Evolutionary conservation across 2,888 invertebrate genomes (phyloP), one percentile per base, ranked within the genome.

Genomic region (Drosophila formosana): DNA sequence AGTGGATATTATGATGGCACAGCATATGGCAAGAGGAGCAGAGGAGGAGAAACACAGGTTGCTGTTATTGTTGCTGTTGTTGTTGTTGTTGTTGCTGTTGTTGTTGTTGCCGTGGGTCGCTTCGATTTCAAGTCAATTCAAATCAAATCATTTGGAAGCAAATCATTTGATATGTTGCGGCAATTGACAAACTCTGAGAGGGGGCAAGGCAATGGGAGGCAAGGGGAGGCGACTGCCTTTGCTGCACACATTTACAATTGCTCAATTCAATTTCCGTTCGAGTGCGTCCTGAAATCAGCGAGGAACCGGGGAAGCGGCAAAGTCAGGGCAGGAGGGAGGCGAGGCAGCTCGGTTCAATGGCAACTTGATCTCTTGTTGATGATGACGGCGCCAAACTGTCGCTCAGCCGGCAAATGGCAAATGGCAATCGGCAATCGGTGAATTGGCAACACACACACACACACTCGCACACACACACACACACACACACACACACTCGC

Each of bases 91-190:
- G n/a, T 18, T 18, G 18, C 18, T 18, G 45, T 28, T 61, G 58
- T 18, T 67, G 56, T 39, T 50, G 34, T 55, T 64, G 61, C 18
- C 23, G 51, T 45, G 45, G 46, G 28, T 72, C 67, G 66, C 70
- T 70, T 80, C 72, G 78, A 88, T 80, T 83, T 89, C 79, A 87
- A 89, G 78, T 90, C 91, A 91, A 90, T 90, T 90, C 85, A 90
- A 91, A 89, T 90, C 80, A 90, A 90, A 90, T 91, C 90, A 90
- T 82, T 90, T 85, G 90, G 90, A 90, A 90, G 87, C 80, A 90
- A 90, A 90, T 91, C 89, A 89, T 90, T 89, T 87, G 83, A 90
- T 89, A 90, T 88, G 88, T 80, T 84, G 78, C 73, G 85, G 73
- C 89, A 87, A 88, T 86, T 82, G 89, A 82, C 80, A 89, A 90